Evolutionary conservation across 2,888 invertebrate species (phyloP), one percentile per base, ranked within the genome.

Genomic region (Calephelis perditalis): DNA sequence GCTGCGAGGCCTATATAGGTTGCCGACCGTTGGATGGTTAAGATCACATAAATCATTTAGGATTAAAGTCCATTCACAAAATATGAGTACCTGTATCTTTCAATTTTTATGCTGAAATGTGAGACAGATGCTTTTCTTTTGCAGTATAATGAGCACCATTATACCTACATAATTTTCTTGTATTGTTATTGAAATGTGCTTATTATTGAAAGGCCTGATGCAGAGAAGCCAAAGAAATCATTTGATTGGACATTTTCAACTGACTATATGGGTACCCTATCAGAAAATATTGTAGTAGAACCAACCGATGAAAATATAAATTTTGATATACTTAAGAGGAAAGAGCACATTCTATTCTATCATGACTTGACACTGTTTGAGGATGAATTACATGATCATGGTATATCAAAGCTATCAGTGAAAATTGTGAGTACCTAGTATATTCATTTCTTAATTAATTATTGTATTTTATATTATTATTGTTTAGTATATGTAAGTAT

Each of bases 231-330:
- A 75, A 92, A 96, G 60, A 95, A 95, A 75, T 95, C 97, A 15
- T 99, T 97, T 86, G 99, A 99, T 85, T 99, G 99, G 99, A 99
- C 99, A 1, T 99, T 96, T 78, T 95, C 96, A 26, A 97, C 98
- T 43, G 94, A 96, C 75, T 99, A 99, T 81, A 94, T 94, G 78
- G 99, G 99, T 47, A 95, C 95, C 26, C 75, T 94, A 45, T 87
- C 92, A 60, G 93, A 94, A 9, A 85, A 92, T 64, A 92, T 95
- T 71, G 76, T 84, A 59, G 72, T 93, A 10, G 92, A 92, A 70
- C 79, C 91, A 56, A 95, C 96, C 0, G 92, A 94, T 52, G 95
- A 96, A 75, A 88, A 93, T 67, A 96, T 99, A 60, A 94, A 99
- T 81, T 92, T 97, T 71, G 96, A 98, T 70, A 93, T 96, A 76